These are phyloP conservation scores for Aleiodes leptofemur DNA, from an alignment of 2,888 invertebrate species.

Conservation along the genomic window DNA sequence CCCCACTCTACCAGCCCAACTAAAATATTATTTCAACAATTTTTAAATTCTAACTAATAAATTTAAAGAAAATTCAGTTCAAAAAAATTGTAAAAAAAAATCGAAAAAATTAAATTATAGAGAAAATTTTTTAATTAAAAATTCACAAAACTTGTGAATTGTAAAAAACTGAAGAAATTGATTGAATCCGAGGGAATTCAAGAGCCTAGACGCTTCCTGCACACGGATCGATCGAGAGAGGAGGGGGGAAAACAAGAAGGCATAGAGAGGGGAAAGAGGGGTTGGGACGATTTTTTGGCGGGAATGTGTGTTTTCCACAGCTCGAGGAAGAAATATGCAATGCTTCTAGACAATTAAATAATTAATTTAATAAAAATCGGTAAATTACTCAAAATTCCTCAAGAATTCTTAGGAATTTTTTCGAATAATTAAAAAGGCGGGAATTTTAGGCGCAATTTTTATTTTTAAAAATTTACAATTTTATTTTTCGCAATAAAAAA, in stretches of 20 bases:
- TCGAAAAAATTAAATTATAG: background rate
- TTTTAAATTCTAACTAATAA: background rate
- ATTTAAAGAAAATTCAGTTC: background rate
- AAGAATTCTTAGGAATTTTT: too few relatives aligned
- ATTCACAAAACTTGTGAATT: background rate
- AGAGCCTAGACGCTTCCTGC: conserved; percentile 28
- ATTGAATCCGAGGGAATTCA: background rate
- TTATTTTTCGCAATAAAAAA: background rate
- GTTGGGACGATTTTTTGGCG: conserved; percentile 54
- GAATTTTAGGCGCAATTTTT: too few relatives aligned
- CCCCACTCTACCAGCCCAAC: background rate
- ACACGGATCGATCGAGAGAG: conserved; percentile 42
- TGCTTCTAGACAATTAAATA: background rate
- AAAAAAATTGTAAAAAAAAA: background rate
- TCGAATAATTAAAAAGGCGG: too few relatives aligned
- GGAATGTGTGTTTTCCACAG: conserved; percentile 37
- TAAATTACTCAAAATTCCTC: too few relatives aligned
- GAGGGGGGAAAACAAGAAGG: background rate
- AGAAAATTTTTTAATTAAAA: background rate
- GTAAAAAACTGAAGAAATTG: background rate
- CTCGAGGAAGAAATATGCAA: background rate
- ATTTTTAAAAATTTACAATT: too few relatives aligned
- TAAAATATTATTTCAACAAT: background rate
- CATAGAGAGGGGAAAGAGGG: background rate
- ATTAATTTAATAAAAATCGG: background rate